phyloP scores from a whole-genome alignment of 2,888 invertebrate genomes.

The Drosophila neotestacea region DNA sequence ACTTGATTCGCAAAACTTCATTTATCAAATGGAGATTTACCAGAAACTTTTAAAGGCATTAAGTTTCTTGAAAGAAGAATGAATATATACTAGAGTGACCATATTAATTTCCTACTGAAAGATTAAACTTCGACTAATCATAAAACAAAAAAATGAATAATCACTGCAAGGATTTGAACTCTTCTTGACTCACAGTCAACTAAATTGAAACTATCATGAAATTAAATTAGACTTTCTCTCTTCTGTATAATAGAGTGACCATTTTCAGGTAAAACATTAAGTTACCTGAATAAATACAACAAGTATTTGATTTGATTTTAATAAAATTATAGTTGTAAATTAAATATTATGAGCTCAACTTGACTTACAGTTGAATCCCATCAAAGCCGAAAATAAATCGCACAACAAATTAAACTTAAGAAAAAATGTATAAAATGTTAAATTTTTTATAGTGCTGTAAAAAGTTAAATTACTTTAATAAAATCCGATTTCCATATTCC shows the following conservation, averaged over 20 bases:
- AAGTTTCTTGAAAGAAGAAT: background rate
- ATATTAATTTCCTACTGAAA: background rate
- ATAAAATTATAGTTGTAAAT: background rate
- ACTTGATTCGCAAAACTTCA: background rate
- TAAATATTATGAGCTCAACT: background rate
- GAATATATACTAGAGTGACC: background rate
- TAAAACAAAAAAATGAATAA: too few species aligned
- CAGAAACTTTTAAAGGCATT: background rate
- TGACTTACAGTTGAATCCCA: too few species aligned
- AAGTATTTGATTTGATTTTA: background rate
- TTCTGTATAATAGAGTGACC: too few species aligned
- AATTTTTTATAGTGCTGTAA: background rate
- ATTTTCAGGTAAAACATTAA: too few species aligned
- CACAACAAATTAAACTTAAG: too few species aligned
- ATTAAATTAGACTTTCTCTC: too few species aligned
- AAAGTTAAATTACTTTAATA: background rate
- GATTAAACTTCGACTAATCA: background rate
- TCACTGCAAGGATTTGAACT: background rate
- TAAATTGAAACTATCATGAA: too few species aligned
- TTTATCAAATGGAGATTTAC: background rate
- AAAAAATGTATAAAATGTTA: too few species aligned
- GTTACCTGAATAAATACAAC: too few species aligned
- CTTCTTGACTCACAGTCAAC: background rate
- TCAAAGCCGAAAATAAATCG: too few species aligned
- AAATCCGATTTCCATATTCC: background rate